A percentile compares a stretch with the other conserved stretches of the same genome.
These are phyloP conservation scores for Gila robusta DNA, from an alignment of 2,797 vertebrate genomes.

Conservation along the genomic window DNA sequence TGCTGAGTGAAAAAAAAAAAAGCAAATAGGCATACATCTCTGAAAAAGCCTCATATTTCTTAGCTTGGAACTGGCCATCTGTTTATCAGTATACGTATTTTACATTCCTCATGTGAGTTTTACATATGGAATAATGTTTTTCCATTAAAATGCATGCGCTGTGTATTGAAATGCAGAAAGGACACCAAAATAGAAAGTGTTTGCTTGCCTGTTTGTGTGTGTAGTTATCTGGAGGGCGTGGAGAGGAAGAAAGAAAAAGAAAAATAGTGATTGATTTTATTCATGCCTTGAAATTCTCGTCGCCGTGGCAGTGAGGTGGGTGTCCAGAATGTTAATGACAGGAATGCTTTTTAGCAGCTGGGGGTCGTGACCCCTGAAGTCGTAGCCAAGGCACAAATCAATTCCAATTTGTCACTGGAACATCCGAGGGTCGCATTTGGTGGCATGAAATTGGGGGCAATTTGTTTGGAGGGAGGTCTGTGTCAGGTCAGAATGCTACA, in stretches of 20 bases:
- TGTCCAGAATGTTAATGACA: constrained; percentile 71
- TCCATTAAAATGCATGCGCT: constrained; percentile 45
- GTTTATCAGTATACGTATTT: constrained; percentile 21
- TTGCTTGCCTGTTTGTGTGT: constrained; percentile 20
- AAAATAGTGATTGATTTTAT: constrained; percentile 68
- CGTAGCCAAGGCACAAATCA: constrained; percentile 75
- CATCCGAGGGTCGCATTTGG: constrained; percentile 72
- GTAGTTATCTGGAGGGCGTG: constrained; percentile 38
- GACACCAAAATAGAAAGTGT: constrained; percentile 30
- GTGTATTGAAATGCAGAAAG: constrained; percentile 38
- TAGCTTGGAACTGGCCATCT: constrained; percentile 34
- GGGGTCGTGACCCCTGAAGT: constrained; percentile 74
- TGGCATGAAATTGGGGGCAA: constrained; percentile 66
- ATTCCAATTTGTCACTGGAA: constrained; percentile 78
- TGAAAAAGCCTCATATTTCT: not conserved
- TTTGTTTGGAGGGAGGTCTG: constrained; percentile 66
- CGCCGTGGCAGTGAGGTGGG: constrained; percentile 59
- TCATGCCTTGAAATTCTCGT: constrained; percentile 64
- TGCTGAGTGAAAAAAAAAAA: not conserved
- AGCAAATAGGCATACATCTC: not conserved
- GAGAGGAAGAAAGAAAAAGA: constrained; percentile 24
- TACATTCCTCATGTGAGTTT: constrained; percentile 17
- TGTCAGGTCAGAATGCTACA: constrained; percentile 64
- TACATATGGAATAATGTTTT: constrained; percentile 53
- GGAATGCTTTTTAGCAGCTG: constrained; percentile 70